Evolutionary conservation across 2,797 vertebrate genomes (phyloP).

Genomic region (Botia almorhae): DNA sequence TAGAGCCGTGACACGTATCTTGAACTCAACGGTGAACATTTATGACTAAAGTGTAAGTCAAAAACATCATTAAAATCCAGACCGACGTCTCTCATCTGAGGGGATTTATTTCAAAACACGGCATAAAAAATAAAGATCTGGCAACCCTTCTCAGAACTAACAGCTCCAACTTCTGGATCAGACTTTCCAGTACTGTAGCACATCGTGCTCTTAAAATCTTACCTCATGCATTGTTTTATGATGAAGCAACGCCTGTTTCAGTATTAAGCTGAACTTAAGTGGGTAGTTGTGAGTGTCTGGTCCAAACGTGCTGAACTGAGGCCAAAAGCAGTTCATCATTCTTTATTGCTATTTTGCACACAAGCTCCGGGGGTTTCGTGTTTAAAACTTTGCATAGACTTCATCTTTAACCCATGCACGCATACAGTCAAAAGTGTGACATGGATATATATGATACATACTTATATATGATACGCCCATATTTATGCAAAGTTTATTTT

Average conservation of each 20-base stretch:
- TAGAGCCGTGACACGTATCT: too few relatives aligned
- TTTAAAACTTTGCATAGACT: too few relatives aligned
- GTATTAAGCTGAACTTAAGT: neutral
- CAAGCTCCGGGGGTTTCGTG: neutral
- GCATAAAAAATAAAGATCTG: neutral
- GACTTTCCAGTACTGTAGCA: neutral
- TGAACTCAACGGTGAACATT: neutral
- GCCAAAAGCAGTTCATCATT: neutral
- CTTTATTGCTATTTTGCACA: neutral
- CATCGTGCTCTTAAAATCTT: neutral
- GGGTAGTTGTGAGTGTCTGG: neutral
- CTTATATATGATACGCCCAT: too few relatives aligned
- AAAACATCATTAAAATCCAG: neutral
- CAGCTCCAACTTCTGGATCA: neutral
- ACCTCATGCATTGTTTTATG: constrained; percentile 1
- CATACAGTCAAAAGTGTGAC: too few relatives aligned
- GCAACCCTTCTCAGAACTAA: neutral
- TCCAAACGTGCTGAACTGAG: neutral
- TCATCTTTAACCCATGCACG: too few relatives aligned
- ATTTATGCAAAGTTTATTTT: too few relatives aligned
- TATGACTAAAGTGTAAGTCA: neutral
- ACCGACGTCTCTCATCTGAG: neutral
- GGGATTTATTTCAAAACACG: too few relatives aligned
- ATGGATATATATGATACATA: too few relatives aligned
- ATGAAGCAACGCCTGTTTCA: constrained; percentile 2